A percentile compares a stretch with the other conserved stretches of the same genome.
Evolutionary conservation across 2,113 vertebrate genomes (phyloP).

Genomic region (Plecotus auritus): DNA sequence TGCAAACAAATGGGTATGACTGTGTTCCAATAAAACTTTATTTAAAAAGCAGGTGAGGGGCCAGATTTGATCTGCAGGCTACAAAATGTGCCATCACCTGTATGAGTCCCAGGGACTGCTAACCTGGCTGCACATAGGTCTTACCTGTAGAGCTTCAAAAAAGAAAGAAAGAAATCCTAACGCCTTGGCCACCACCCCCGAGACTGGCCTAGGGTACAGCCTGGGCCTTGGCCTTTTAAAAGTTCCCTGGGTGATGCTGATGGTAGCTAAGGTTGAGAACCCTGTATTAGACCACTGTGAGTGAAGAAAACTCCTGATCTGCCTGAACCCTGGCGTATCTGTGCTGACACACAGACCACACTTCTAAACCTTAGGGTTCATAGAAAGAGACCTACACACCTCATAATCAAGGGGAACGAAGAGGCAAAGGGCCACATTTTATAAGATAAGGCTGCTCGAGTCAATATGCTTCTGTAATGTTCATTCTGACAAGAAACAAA

Average conservation of each 20-base stretch:
- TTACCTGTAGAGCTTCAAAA: neutral
- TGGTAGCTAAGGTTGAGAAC: neutral
- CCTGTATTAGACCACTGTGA: neutral
- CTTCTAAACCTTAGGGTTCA: neutral
- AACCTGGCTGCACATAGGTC: neutral
- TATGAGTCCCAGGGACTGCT: neutral
- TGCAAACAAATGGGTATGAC: neutral
- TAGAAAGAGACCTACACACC: neutral
- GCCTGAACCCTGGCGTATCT: neutral
- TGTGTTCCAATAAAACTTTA: conserved; percentile 19
- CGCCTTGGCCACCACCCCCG: neutral
- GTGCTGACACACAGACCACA: too few relatives aligned
- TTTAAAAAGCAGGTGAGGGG: neutral
- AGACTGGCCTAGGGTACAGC: neutral
- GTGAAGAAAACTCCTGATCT: neutral
- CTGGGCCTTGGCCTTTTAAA: neutral
- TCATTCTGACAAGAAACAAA: neutral
- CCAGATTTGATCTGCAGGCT: neutral
- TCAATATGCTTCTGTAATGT: neutral
- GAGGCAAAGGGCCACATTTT: neutral
- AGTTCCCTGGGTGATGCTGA: neutral
- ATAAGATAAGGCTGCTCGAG: neutral
- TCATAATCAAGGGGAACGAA: neutral
- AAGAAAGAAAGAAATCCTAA: neutral
- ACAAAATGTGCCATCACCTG: neutral